Percentiles rank a stretch among this genome's conserved stretches.
phyloP scores from a whole-genome alignment of 2,888 invertebrate genomes.

The Orchesella flavescens region DNA sequence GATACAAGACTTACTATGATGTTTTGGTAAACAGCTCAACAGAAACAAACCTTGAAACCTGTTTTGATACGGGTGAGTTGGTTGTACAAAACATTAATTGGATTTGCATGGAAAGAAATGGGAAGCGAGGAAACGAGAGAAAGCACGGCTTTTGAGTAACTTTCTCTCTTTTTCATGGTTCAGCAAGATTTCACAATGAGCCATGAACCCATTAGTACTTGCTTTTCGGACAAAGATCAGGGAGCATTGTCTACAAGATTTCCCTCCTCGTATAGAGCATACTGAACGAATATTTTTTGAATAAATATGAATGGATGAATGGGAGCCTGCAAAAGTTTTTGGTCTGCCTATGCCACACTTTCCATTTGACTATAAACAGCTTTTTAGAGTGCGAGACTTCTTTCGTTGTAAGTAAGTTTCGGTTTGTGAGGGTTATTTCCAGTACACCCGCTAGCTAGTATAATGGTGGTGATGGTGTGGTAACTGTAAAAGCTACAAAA shows the following conservation, averaged over 20 bases:
- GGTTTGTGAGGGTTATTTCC: no score
- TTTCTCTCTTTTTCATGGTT: constrained; percentile 54
- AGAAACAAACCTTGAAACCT: constrained; percentile 41
- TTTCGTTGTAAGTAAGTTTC: background rate
- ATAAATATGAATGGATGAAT: constrained; percentile 30
- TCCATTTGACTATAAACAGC: background rate
- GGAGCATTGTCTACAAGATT: constrained; percentile 51
- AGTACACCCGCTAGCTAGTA: no score
- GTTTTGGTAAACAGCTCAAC: background rate
- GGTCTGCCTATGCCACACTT: constrained; percentile 33
- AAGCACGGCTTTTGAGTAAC: constrained; percentile 33
- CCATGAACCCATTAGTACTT: constrained; percentile 55
- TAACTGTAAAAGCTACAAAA: background rate
- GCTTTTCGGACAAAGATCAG: constrained; percentile 53
- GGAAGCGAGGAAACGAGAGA: constrained; percentile 31
- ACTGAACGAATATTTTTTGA: constrained; percentile 17
- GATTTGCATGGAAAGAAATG: constrained; percentile 54
- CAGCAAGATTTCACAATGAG: constrained; percentile 53
- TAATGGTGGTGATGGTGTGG: no score
- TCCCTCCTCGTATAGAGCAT: constrained; percentile 22
- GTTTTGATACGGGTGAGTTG: constrained; percentile 54
- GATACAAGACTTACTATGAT: background rate
- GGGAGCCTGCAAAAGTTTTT: constrained; percentile 41
- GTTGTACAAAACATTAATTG: constrained; percentile 46
- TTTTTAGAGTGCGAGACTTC: background rate